Evolutionary conservation across 2,113 vertebrate genomes (phyloP).

Genomic region (Silurus glanis): DNA sequence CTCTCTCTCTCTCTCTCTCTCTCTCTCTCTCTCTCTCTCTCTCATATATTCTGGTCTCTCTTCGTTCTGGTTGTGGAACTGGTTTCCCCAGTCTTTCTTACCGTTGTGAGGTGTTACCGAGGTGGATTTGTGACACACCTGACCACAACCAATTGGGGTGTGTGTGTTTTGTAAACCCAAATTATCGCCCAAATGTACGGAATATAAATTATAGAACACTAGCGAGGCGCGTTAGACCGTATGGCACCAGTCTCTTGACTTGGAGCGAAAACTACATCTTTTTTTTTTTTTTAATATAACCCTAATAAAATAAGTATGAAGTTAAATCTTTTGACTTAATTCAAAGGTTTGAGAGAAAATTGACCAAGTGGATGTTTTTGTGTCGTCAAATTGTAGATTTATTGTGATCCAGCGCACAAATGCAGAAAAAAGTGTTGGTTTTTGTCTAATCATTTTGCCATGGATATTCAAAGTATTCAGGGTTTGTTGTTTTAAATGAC

Average conservation of each 20-base stretch:
- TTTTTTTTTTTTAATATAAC: too few species aligned
- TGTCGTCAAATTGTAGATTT: not conserved
- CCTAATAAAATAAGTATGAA: too few species aligned
- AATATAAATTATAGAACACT: not conserved
- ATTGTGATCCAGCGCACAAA: too few species aligned
- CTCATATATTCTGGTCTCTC: not conserved
- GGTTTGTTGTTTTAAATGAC: not conserved
- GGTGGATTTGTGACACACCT: constrained; percentile 50
- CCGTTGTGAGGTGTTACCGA: constrained; percentile 53
- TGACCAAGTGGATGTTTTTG: not conserved
- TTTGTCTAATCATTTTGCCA: not conserved
- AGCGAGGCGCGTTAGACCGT: not conserved
- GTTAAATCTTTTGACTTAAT: not conserved
- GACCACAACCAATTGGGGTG: constrained; percentile 42
- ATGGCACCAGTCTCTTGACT: too few species aligned
- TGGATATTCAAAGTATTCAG: not conserved
- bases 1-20: constrained; percentile 3
- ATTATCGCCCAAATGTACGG: too few species aligned
- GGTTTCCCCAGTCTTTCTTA: constrained; percentile 57
- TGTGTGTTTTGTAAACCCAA: constrained; percentile 23
- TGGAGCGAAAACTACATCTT: not conserved
- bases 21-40: constrained; percentile 12
- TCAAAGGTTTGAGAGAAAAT: not conserved
- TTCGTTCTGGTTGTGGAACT: constrained; percentile 23
- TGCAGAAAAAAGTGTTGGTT: not conserved